These are phyloP conservation scores for Embiotoca jacksoni DNA, from an alignment of 2,113 vertebrate genomes.

Conservation along the genomic window DNA sequence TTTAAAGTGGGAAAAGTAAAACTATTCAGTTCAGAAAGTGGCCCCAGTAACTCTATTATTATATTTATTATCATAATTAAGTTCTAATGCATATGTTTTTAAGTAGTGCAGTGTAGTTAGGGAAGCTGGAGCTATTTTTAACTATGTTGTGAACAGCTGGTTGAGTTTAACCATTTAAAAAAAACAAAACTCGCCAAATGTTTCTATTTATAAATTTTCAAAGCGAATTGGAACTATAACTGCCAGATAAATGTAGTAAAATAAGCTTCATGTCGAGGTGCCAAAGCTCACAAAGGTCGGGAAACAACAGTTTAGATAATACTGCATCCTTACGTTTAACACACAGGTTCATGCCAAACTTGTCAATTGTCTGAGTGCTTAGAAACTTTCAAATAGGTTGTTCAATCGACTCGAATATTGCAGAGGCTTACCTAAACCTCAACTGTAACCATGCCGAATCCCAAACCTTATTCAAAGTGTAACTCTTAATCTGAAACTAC, in stretches of 20 bases:
- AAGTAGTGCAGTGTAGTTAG: too few species aligned
- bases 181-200: too few species aligned
- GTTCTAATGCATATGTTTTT: too few species aligned
- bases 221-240: neutral
- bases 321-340: neutral
- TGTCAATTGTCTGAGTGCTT: neutral
- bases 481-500: neutral
- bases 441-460: constrained; percentile 15
- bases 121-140: too few species aligned
- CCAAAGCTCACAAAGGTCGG: neutral
- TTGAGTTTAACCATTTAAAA: too few species aligned
- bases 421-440: neutral
- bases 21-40: too few species aligned
- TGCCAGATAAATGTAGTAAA: neutral
- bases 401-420: constrained; percentile 5
- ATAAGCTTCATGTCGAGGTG: neutral
- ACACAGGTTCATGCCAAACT: neutral
- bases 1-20: too few species aligned
- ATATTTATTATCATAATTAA: too few species aligned
- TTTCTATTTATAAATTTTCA: neutral
- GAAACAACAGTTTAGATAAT: neutral
- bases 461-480: constrained; percentile 1
- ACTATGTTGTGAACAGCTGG: too few species aligned
- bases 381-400: constrained; percentile 14
- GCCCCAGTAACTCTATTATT: too few species aligned